These are phyloP conservation scores for Azorinus chamasolen DNA, from an alignment of 2,888 invertebrate genomes.

Conservation along the genomic window DNA sequence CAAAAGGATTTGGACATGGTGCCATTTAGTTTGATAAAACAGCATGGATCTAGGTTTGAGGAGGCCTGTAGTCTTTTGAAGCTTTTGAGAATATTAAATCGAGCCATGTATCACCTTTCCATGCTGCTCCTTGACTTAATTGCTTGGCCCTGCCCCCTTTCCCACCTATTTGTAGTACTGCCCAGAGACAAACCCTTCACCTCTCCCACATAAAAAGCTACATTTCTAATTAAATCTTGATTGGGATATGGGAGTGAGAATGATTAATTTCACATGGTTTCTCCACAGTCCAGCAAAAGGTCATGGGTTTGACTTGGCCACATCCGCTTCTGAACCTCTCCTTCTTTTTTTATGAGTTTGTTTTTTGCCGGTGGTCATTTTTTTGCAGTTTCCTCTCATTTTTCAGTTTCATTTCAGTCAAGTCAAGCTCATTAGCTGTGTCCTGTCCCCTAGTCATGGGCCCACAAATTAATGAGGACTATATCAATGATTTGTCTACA, in stretches of 20 bases:
- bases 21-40: too few relatives aligned
- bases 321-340: slow-evolving; percentile 17
- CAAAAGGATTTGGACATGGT: too few relatives aligned
- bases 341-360: slow-evolving; percentile 18
- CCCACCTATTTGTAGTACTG: slow-evolving; percentile 14
- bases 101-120: slow-evolving; percentile 4
- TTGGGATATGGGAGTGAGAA: slow-evolving; percentile 16
- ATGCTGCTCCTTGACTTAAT: slow-evolving; percentile 10
- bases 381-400: not conserved
- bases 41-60: slow-evolving; percentile 15
- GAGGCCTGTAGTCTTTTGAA: not conserved
- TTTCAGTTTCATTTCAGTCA: too few relatives aligned
- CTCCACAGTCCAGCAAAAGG: slow-evolving; percentile 29
- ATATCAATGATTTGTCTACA: too few relatives aligned
- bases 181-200: not conserved
- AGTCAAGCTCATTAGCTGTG: too few relatives aligned
- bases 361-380: slow-evolving; percentile 5
- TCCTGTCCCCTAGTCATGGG: too few relatives aligned
- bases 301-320: slow-evolving; percentile 33
- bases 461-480: too few relatives aligned
- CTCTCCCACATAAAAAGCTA: slow-evolving; percentile 30
- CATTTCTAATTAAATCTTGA: slow-evolving; percentile 36
- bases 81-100: too few relatives aligned
- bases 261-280: slow-evolving; percentile 26
- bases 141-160: slow-evolving; percentile 20